Base-by-base conservation (phyloP, 2,888 invertebrate genomes). In the Calameuta filiformis region DNA sequence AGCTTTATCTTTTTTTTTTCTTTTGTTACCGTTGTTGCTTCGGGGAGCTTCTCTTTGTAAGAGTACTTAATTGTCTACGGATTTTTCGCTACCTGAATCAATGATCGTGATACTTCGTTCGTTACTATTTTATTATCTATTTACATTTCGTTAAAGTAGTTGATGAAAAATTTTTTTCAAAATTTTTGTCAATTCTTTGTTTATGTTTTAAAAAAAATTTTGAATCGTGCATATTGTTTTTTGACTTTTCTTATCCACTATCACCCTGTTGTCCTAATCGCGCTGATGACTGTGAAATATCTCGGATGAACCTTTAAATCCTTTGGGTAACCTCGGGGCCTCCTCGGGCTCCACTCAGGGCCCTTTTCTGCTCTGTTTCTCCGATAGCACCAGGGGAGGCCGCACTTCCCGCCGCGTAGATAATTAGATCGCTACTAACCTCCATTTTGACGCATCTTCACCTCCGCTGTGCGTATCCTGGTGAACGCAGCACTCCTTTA, bases 351-450 rank as follows among this genome's bases (percentile, higher is more conserved):
- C 81, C 81, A 79, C 80, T 83, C 79, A 75, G 78, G 77, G 82
- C 77, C 30, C 74, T 77, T 75, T 79, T 82, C 84, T 89, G 88
- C 86, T 86, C 87, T 88, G 87, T 83, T 88, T 88, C 85, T 85
- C 83, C 83, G 86, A 87, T 83, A 82, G 85, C 89, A 81, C 89
- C 86, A 88, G 86, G 87, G 90, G 89, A 86, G 88, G 89, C 88
- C 90, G 85, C 87, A 85, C 89, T 85, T 88, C 91, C 91, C 88
- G 89, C 89, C 89, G 91, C 88, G 91, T 90, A 87, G 90, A 91
- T 91, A 91, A 91, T 91, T 91, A 91, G 91, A 91, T 90, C 91
- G 91, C 91, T 91, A 91, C 91, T 90, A 90, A 89, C 87, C 87
- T 85, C 83, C 83, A 81, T 85, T 85, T 88, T 89, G 86, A 89